Conservation (phyloP, 2,888 invertebrate genomes). For the Adela reaumurella region DNA sequence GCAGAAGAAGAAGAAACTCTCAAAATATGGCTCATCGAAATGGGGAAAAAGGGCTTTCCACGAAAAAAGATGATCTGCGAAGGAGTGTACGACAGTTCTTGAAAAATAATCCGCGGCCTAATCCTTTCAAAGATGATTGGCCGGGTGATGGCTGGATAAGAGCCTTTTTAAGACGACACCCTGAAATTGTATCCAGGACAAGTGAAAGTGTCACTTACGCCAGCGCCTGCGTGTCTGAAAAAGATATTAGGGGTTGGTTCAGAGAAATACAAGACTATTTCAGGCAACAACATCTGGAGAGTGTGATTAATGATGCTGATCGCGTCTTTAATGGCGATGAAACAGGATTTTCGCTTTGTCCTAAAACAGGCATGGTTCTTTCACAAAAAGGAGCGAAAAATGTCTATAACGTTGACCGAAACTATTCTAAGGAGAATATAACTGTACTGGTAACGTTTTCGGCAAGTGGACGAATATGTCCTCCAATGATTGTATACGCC, state of each 20-base stretch:
- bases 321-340: not conserved
- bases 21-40: slow-evolving; percentile 5
- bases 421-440: not conserved
- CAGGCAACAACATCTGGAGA: not conserved
- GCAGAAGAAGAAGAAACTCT: not conserved
- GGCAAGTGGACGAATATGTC: not conserved
- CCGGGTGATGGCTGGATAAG: slow-evolving; percentile 7
- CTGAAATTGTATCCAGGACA: not conserved
- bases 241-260: not conserved
- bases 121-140: slow-evolving; percentile 7
- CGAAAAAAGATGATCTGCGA: slow-evolving; percentile 7
- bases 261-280: not conserved
- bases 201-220: not conserved
- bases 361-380: not conserved
- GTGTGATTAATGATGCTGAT: not conserved
- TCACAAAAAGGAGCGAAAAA: not conserved
- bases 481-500: not conserved
- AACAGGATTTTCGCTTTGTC: not conserved
- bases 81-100: slow-evolving; percentile 6
- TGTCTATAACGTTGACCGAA: not conserved
- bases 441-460: not conserved
- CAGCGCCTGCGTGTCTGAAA: not conserved
- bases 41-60: slow-evolving; percentile 7
- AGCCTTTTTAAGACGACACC: slow-evolving; percentile 1
- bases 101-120: slow-evolving; percentile 6